Percentiles rank a stretch among this genome's conserved stretches.
Conservation (phyloP, 2,113 vertebrate genomes). For the Etheostoma spectabile region DNA sequence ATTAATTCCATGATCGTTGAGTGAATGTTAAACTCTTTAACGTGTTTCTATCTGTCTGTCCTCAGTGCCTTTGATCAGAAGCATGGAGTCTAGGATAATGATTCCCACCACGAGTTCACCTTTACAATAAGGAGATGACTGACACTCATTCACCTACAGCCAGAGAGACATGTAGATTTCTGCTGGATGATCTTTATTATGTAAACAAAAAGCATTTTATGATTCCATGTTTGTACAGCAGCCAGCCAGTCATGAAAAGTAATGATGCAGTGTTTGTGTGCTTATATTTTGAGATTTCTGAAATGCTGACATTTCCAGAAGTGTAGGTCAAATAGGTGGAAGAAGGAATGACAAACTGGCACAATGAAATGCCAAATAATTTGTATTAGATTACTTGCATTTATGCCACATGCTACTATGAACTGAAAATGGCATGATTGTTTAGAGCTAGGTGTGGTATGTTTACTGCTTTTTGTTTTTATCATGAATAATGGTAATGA, state of each 20-base stretch:
- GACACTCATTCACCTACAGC: not conserved
- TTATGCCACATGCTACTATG: not conserved
- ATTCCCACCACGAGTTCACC: slow-evolving; percentile 93
- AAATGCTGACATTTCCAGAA: not conserved
- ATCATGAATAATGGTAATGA: not conserved
- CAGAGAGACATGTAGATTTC: not conserved
- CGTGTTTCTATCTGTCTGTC: slow-evolving; percentile 37
- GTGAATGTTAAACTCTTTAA: not conserved
- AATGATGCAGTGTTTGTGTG: not conserved
- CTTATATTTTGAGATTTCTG: not conserved
- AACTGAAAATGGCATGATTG: not conserved
- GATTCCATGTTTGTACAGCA: slow-evolving; percentile 8
- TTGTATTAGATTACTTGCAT: not conserved
- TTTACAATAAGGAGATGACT: slow-evolving; percentile 83
- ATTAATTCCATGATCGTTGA: not conserved
- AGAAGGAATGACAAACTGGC: not conserved
- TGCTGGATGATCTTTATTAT: slow-evolving; percentile 30
- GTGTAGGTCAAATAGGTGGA: slow-evolving; percentile 17
- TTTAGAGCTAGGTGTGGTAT: not conserved
- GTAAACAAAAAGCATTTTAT: not conserved
- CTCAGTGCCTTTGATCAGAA: slow-evolving; percentile 92
- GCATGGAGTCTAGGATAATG: slow-evolving; percentile 97
- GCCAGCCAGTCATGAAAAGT: not conserved
- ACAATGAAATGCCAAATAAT: not conserved
- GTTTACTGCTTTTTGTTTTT: slow-evolving; percentile 16